A percentile compares a stretch with the other conserved stretches of the same genome.
phyloP scores from a whole-genome alignment of 2,888 invertebrate genomes.

The Conistra vaccinii region DNA sequence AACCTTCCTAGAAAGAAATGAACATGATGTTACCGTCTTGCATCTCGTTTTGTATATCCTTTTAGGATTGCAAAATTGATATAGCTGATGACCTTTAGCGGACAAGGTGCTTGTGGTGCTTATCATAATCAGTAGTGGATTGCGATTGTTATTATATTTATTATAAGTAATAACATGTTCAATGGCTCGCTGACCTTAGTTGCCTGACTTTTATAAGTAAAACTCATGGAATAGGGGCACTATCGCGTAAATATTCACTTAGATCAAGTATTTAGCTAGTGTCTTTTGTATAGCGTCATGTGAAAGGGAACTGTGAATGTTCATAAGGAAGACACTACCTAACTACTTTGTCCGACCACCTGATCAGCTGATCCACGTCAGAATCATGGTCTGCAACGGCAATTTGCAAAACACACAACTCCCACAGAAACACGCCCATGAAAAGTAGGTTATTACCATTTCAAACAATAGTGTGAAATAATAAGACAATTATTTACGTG shows the following conservation, averaged over 20 bases:
- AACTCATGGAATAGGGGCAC: conserved; percentile 2
- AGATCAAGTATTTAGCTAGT: background rate
- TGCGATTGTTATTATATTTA: background rate
- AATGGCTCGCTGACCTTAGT: background rate
- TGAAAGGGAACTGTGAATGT: background rate
- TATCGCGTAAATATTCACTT: background rate
- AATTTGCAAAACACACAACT: conserved; percentile 16
- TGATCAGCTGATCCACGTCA: background rate
- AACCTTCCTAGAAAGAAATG: conserved; percentile 93
- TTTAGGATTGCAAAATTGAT: background rate
- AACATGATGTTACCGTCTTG: conserved; percentile 8
- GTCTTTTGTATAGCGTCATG: background rate
- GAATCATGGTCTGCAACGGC: background rate
- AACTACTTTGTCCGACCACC: background rate
- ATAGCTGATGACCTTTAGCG: background rate
- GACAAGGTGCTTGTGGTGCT: background rate
- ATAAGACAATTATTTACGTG: conserved; percentile 18
- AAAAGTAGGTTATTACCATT: conserved; percentile 40
- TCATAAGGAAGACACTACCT: too few species aligned
- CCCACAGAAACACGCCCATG: background rate
- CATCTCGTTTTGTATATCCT: background rate
- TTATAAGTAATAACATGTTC: background rate
- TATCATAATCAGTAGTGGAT: background rate
- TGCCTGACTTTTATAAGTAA: too few species aligned
- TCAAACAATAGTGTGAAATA: conserved; percentile 36